Percentiles rank a stretch among this genome's conserved stretches.
Evolutionary conservation across 1,140 invertebrate genomes (phyloP).

Genomic region (Hycleus cichorii): DNA sequence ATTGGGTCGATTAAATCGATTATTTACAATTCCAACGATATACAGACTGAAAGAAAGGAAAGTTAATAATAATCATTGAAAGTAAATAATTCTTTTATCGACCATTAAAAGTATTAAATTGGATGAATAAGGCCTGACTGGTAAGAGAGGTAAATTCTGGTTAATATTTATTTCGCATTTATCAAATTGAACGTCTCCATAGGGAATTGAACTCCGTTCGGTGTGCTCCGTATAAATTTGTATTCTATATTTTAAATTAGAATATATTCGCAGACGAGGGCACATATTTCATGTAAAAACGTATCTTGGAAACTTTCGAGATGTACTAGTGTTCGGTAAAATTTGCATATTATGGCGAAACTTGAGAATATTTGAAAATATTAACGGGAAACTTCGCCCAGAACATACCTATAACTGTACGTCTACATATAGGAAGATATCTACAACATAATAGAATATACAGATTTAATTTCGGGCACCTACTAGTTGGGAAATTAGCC

Average conservation of each 20-base stretch:
- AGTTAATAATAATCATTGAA: too few relatives aligned
- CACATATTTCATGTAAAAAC: constrained; percentile 41
- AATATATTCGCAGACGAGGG: constrained; percentile 38
- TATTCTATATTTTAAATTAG: constrained; percentile 44
- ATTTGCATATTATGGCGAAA: constrained; percentile 39
- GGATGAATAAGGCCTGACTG: constrained; percentile 21
- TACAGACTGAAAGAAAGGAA: too few relatives aligned
- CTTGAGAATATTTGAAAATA: constrained; percentile 34
- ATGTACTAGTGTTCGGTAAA: constrained; percentile 28
- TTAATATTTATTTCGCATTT: constrained; percentile 41
- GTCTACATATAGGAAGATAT: not conserved
- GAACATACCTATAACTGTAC: not conserved
- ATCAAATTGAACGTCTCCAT: constrained; percentile 40
- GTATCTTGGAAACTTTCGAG: constrained; percentile 36
- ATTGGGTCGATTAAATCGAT: too few relatives aligned
- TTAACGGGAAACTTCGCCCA: constrained; percentile 22
- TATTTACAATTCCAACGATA: too few relatives aligned
- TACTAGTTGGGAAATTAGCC: constrained; percentile 15
- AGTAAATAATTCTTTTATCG: constrained; percentile 18
- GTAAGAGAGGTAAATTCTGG: constrained; percentile 30
- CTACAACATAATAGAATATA: constrained; percentile 18
- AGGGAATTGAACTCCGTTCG: constrained; percentile 37
- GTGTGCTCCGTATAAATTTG: constrained; percentile 38
- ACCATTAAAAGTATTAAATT: constrained; percentile 22
- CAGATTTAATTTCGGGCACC: constrained; percentile 7